phyloP scores from a whole-genome alignment of 2,113 vertebrate genomes.

The Bombycilla garrulus region DNA sequence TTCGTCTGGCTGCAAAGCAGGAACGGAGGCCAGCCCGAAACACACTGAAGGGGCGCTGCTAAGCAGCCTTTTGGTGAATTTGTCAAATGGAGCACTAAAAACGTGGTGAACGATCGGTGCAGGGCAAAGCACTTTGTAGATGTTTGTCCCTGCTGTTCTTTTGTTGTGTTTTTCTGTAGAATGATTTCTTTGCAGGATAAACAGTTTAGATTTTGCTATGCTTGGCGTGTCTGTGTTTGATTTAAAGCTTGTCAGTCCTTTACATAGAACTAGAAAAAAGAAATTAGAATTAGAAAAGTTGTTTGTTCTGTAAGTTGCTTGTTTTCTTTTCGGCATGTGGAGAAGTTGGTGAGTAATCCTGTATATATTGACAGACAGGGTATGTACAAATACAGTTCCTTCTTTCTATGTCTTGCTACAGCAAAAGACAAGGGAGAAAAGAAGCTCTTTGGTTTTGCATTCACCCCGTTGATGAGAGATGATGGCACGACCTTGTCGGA shows the following conservation, averaged over 20 bases:
- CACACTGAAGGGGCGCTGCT: background rate
- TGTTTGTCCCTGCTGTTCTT: background rate
- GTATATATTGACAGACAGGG: background rate
- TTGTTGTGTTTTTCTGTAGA: background rate
- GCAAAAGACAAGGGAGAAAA: constrained; percentile 98
- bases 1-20: background rate
- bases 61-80: background rate
- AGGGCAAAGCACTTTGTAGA: background rate
- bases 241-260: background rate
- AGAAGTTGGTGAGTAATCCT: background rate
- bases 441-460: constrained; percentile 95
- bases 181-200: background rate
- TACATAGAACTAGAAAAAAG: background rate
- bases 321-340: background rate
- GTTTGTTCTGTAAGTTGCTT: background rate
- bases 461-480: constrained; percentile 96
- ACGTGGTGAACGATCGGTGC: background rate
- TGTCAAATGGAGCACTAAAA: background rate
- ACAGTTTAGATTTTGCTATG: background rate
- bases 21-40: background rate
- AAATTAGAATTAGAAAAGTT: background rate
- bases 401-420: constrained; percentile 57
- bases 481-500: constrained; percentile 94
- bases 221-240: background rate
- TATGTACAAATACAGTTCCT: background rate